Evolutionary conservation across 2,797 vertebrate genomes (phyloP).

Genomic region (Carcharodon carcharias): DNA sequence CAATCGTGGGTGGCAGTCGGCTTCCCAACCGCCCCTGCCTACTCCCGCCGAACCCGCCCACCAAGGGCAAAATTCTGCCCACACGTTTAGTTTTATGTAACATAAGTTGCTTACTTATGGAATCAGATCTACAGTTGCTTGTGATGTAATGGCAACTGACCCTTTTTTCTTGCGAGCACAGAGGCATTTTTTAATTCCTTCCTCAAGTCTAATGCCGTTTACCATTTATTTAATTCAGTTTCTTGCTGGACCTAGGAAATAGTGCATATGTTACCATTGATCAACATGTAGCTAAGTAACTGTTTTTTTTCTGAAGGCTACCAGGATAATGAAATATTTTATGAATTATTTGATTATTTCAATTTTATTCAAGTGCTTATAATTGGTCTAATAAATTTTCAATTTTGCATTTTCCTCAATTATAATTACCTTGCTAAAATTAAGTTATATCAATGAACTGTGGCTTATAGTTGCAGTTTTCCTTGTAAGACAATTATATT

Average conservation of each 20-base stretch:
- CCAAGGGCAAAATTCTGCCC: too few species aligned
- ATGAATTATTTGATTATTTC: background rate
- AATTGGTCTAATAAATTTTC: background rate
- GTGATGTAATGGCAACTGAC: background rate
- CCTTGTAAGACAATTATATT: background rate
- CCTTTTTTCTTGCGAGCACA: background rate
- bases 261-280: background rate
- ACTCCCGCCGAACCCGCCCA: too few species aligned
- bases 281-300: background rate
- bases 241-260: background rate
- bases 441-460: slow-evolving; percentile 25
- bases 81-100: background rate
- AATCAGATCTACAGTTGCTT: background rate
- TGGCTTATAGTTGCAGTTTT: background rate
- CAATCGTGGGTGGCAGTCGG: too few species aligned
- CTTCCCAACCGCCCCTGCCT: too few species aligned
- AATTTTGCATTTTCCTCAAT: background rate
- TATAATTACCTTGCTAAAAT: background rate
- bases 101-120: background rate
- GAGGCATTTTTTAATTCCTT: background rate
- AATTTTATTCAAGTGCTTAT: background rate
- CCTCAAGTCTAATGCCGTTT: too few species aligned
- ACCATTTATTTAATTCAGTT: background rate
- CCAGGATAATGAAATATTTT: background rate
- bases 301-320: background rate